Evolutionary conservation across 1,140 invertebrate species (phyloP).

Genomic region (Tetragnatha versicolor): DNA sequence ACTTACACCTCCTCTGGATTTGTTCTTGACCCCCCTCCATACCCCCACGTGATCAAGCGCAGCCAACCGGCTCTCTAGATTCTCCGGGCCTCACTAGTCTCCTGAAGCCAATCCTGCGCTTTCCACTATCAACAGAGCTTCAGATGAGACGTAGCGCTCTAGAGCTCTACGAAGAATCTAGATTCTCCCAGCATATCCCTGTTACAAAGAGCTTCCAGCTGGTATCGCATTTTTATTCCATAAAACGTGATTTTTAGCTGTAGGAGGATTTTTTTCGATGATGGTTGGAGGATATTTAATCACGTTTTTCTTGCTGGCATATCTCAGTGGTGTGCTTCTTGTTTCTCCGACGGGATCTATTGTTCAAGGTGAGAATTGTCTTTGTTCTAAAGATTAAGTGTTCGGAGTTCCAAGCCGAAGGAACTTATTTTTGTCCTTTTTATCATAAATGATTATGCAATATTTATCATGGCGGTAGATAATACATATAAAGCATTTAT

Average conservation of each 20-base stretch:
- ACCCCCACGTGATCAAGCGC: neutral
- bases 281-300: neutral
- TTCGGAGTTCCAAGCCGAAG: too few species aligned
- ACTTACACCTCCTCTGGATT: neutral
- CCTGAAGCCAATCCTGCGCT: conserved; percentile 4
- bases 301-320: conserved; percentile 1
- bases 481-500: too few species aligned
- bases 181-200: conserved; percentile 1
- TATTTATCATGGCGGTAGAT: too few species aligned
- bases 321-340: neutral
- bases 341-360: neutral
- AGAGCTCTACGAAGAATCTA: neutral
- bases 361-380: conserved; percentile 9
- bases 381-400: too few species aligned
- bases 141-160: neutral
- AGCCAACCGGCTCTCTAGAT: neutral
- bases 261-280: neutral
- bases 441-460: too few species aligned
- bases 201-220: neutral
- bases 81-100: neutral
- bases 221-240: neutral
- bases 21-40: conserved; percentile 7
- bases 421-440: too few species aligned
- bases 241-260: neutral
- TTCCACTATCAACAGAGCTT: conserved; percentile 22